Percentiles rank a stretch among this genome's conserved stretches.
phyloP scores from a whole-genome alignment of 1,140 invertebrate species.

The Protaetia brevitarsis region DNA sequence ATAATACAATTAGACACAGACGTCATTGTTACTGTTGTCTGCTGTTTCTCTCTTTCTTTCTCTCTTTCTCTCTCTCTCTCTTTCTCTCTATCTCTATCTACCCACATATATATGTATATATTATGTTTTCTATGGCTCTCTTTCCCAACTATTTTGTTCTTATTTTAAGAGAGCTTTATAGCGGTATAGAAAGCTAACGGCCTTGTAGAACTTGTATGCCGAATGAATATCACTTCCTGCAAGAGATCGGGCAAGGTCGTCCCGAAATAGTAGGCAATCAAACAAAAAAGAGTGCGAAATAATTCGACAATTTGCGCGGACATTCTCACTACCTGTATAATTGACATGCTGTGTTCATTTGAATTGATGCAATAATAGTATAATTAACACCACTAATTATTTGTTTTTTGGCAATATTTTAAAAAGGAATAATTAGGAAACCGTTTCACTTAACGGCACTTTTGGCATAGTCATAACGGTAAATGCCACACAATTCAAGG shows the following conservation, averaged over 20 bases:
- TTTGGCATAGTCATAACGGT: no score
- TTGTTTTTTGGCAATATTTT: no score
- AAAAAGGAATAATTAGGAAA: no score
- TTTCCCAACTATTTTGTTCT: neutral
- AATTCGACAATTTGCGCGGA: no score
- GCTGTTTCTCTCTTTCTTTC: neutral
- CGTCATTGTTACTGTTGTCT: neutral
- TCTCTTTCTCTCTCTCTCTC: neutral
- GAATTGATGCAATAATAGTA: no score
- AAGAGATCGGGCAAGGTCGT: constrained; percentile 3
- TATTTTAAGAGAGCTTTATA: constrained; percentile 1
- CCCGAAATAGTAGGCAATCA: neutral
- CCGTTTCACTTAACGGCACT: no score
- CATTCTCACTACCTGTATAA: no score
- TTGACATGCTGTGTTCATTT: no score
- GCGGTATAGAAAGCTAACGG: constrained; percentile 13
- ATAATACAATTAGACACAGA: constrained; percentile 3
- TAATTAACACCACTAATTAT: no score
- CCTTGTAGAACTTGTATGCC: constrained; percentile 3
- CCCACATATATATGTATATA: no score
- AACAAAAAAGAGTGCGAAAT: constrained; percentile 11
- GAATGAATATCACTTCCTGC: constrained; percentile 9
- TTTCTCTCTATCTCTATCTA: neutral
- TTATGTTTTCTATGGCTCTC: neutral
- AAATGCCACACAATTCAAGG: no score